Conservation (phyloP, 2,113 vertebrate genomes). For the Oncorhynchus masou region DNA sequence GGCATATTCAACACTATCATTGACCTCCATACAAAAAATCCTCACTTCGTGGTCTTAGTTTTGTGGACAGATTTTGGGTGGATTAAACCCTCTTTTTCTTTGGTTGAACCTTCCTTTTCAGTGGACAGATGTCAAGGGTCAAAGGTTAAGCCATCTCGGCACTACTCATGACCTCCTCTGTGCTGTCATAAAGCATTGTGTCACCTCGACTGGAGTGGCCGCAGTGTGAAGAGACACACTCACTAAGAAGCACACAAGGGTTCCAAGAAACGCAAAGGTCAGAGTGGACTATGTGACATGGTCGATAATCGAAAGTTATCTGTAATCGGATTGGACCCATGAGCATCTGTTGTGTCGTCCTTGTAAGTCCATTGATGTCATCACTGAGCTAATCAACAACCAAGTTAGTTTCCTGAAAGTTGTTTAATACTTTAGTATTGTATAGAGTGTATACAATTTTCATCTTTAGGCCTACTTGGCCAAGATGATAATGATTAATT, state of each 20-base stretch:
- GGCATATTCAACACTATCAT: too few species aligned
- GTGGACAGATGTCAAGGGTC: conserved; percentile 44
- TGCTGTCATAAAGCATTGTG: conserved; percentile 60
- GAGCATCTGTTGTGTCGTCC: conserved; percentile 23
- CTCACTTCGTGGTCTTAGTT: too few species aligned
- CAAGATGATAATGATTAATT: neutral
- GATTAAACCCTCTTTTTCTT: too few species aligned
- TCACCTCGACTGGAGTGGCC: conserved; percentile 37
- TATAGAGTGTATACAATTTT: neutral
- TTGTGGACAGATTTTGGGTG: too few species aligned
- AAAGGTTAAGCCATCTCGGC: conserved; percentile 53
- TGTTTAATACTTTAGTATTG: neutral
- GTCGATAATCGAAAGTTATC: conserved; percentile 37
- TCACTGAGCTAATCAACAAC: neutral
- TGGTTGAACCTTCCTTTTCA: neutral
- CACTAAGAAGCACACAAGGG: conserved; percentile 26
- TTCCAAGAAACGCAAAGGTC: conserved; percentile 22
- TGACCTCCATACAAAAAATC: too few species aligned
- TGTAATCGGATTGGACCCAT: neutral
- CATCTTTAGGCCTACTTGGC: too few species aligned
- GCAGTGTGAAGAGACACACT: conserved; percentile 42
- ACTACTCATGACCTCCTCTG: conserved; percentile 49
- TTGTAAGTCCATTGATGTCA: neutral
- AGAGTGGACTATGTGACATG: conserved; percentile 8
- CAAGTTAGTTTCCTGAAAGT: neutral